Base-by-base conservation (phyloP, 2,888 invertebrate genomes). In the Phalera bucephala region DNA sequence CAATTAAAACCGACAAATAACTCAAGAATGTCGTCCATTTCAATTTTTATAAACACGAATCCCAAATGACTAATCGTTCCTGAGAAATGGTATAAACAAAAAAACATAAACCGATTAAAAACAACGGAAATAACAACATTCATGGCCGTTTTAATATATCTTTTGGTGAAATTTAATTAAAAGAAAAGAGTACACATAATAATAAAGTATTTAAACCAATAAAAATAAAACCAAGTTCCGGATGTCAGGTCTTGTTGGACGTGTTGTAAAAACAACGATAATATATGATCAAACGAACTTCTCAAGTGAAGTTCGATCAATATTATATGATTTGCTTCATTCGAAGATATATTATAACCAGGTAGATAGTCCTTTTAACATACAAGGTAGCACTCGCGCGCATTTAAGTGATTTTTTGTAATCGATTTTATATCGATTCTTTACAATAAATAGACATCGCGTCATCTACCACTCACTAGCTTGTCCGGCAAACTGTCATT, bases 211-310 rank as follows among this genome's bases (percentile, higher is more conserved):
- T 50, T 56, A 64, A 52, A 51, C 49, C 56, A 63, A 69, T 64
- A 72, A 72, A 68, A 73, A 65, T 54, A 64, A 70, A 72, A 72
- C 60, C 67, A 72, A n/a, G 72, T 74, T 79, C 78, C 80, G 81
- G 80, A 80, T 80, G 77, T n/a, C n/a, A n/a, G n/a, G n/a, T 73
- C 73, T 67, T 65, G 76, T 75, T 66, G 64, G 72, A 76, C 70
- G 72, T 75, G 81, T 77, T 75, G 75, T 62, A 79, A 82, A 81
- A 82, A 82, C 80, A 80, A 80, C 77, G 68, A 79, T 80, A 78
- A n/a, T n/a, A n/a, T n/a, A n/a, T n/a, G n/a, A n/a, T n/a, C n/a
- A n/a, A n/a, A n/a, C n/a, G n/a, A n/a, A n/a, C n/a, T n/a, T n/a
- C n/a, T n/a, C n/a, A n/a, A n/a, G n/a, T n/a, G n/a, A n/a, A n/a